Percentiles rank a stretch among this genome's conserved stretches.
These are phyloP conservation scores for Pherbina coryleti DNA, from an alignment of 2,888 invertebrate genomes.

Conservation along the genomic window DNA sequence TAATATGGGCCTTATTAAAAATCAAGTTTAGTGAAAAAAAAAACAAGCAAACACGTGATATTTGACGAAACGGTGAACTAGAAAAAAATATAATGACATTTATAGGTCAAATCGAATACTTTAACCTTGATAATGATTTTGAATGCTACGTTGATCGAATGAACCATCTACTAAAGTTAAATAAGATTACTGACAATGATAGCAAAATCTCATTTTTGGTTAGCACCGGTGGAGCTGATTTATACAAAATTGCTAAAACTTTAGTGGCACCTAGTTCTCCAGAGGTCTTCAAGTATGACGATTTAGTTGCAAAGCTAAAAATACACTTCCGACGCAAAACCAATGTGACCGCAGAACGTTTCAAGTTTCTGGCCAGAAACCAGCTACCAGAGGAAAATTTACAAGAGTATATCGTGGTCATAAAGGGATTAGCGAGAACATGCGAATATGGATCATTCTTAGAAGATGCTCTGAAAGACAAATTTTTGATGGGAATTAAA, in stretches of 20 bases:
- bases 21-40: no score
- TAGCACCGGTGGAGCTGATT: background rate
- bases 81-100: background rate
- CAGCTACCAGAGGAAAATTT: conserved; percentile 23
- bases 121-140: background rate
- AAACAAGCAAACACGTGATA: no score
- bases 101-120: background rate
- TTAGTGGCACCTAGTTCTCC: conserved; percentile 30
- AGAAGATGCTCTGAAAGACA: conserved; percentile 23
- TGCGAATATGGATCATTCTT: conserved; percentile 29
- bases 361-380: conserved; percentile 12
- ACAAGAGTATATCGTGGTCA: conserved; percentile 29
- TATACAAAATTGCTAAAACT: conserved; percentile 33
- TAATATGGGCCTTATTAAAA: no score
- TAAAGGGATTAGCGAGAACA: conserved; percentile 20
- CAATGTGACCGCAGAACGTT: conserved; percentile 28
- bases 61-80: no score
- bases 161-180: background rate
- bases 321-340: conserved; percentile 28
- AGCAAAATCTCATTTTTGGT: background rate
- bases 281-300: conserved; percentile 18
- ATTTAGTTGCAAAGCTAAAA: conserved; percentile 8
- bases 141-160: background rate
- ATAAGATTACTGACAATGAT: background rate
- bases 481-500: conserved; percentile 15